phyloP scores from a whole-genome alignment of 2,888 invertebrate species.

The Syrista parreyssii region DNA sequence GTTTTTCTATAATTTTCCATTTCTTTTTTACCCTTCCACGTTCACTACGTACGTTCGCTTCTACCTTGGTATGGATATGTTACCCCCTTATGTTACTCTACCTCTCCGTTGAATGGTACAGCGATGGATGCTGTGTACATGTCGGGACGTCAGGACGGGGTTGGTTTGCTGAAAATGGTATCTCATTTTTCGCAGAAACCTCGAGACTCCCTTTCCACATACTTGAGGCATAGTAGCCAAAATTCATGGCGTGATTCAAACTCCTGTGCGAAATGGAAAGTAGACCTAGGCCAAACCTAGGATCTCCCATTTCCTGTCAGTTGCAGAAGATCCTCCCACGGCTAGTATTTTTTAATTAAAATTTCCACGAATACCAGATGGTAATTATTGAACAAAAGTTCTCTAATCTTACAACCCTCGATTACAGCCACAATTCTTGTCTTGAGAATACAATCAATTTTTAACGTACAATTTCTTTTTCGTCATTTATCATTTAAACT shows the following conservation, averaged over 20 bases:
- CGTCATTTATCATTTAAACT: not conserved
- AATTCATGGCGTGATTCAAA: not conserved
- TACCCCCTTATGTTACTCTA: not conserved
- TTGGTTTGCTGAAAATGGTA: constrained; percentile 29
- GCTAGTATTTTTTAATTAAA: not conserved
- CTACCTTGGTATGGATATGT: not conserved
- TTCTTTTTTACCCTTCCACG: not conserved
- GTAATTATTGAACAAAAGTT: not conserved
- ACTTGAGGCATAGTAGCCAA: not conserved
- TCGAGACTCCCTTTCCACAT: not conserved
- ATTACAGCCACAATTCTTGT: not conserved
- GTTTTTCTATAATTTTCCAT: constrained; percentile 8
- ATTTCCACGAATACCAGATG: not conserved
- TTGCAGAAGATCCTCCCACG: not conserved
- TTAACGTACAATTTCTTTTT: not conserved
- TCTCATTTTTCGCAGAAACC: constrained; percentile 26
- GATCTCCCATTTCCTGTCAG: not conserved
- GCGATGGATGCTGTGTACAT: not conserved
- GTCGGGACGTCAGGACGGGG: constrained; percentile 16
- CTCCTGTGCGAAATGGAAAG: not conserved
- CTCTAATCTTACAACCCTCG: not conserved
- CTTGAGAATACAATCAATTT: not conserved
- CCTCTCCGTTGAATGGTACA: not conserved
- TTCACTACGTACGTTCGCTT: not conserved
- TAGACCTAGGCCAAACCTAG: not conserved